Evolutionary conservation across 2,113 vertebrate genomes (phyloP), one percentile per base, ranked within the genome.

Genomic region (Lamprotornis superbus): DNA sequence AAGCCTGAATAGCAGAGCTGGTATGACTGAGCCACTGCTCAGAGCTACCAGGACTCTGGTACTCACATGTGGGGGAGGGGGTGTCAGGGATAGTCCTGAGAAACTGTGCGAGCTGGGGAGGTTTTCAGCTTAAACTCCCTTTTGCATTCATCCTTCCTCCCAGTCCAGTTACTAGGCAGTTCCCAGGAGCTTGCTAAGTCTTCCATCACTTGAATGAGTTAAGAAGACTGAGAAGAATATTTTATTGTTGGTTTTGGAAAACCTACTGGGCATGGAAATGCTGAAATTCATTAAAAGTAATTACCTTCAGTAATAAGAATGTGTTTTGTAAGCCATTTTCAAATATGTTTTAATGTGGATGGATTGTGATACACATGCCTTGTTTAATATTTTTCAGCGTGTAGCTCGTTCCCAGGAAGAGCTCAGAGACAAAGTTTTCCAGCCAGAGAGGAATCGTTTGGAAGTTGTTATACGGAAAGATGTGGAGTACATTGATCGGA

Each of bases 341-440:
- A 69, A 37, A 49, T 91, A 24, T 4, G 19, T 44, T 74, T 44
- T 83, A 55, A 16, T 75, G 21, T 37, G 17, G 19, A 71, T 12
- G 50, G 56, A 46, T 84, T 87, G 20, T 83, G 50, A 90, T 49
- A 20, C 31, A 19, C 31, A 52, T 85, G 28, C 49, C 56, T 64
- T 44, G 53, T 61, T 94, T 87, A 70, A 35, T 80, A 69, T 86
- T 87, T 69, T 80, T 27, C 95, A 99, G 99, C 98, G 98, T 31
- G 97, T 97, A 23, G 97, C 98, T 83, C 99, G 98, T 91, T 99
- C 99, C 53, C 99, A 99, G 93, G 99, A 99, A 93, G 99, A 99
- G 47, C 96, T 99, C 53, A 95, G 98, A 61, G 89, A 98, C 37
- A 91, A 89, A 57, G 96, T 87, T 39, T 99, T 98, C 47, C 98